Conservation (phyloP, 2,888 invertebrate species). For the Marronus borbonicus region DNA sequence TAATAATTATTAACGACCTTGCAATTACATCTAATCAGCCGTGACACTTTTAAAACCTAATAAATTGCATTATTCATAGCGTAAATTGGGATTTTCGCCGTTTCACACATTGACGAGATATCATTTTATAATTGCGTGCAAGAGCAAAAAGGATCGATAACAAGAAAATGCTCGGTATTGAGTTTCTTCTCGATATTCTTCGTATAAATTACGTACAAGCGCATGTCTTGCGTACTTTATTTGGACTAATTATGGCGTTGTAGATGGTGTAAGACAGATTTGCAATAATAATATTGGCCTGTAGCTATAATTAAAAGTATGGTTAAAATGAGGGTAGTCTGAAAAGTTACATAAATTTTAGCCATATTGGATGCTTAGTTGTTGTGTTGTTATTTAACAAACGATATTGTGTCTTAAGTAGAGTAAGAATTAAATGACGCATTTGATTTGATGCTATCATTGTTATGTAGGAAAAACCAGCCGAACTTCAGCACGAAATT, state of each 20-base stretch:
- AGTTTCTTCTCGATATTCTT: not conserved
- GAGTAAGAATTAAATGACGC: too few relatives aligned
- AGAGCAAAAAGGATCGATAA: not conserved
- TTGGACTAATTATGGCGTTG: not conserved
- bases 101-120: not conserved
- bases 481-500: too few relatives aligned
- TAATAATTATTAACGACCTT: slow-evolving; percentile 42
- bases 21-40: slow-evolving; percentile 40
- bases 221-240: not conserved
- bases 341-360: too few relatives aligned
- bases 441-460: too few relatives aligned
- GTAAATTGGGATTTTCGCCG: slow-evolving; percentile 32
- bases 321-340: too few relatives aligned
- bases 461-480: too few relatives aligned
- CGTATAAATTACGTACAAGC: not conserved
- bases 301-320: too few relatives aligned
- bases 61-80: slow-evolving; percentile 41
- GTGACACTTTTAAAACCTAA: slow-evolving; percentile 38
- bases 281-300: too few relatives aligned
- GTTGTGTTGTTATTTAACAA: too few relatives aligned
- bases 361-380: too few relatives aligned
- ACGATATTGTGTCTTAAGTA: too few relatives aligned
- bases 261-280: not conserved
- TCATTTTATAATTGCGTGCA: slow-evolving; percentile 1
- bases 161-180: not conserved